These are phyloP conservation scores for Hyles lineata DNA, from an alignment of 2,888 invertebrate genomes.

Conservation along the genomic window DNA sequence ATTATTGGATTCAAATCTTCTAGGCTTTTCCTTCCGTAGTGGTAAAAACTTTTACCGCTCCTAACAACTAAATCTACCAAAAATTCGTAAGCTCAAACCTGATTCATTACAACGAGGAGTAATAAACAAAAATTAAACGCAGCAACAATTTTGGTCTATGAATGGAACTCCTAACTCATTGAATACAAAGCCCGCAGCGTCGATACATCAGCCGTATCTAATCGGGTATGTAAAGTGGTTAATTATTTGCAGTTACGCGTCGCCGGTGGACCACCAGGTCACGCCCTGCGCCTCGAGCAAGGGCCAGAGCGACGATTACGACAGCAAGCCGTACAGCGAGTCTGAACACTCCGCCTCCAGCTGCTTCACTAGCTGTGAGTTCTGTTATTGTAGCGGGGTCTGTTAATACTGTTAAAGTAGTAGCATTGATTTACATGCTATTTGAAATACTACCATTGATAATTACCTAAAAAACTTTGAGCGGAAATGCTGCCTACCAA, in stretches of 20 bases:
- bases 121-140: no score
- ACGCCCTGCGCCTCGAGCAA: constrained; percentile 85
- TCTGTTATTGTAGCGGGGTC: constrained; percentile 23
- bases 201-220: constrained; percentile 26
- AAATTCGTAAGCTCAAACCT: no score
- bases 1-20: neutral
- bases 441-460: no score
- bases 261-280: constrained; percentile 79
- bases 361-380: constrained; percentile 82
- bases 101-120: no score
- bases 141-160: no score
- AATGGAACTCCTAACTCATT: no score
- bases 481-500: no score
- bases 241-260: constrained; percentile 69
- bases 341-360: constrained; percentile 82
- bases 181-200: no score
- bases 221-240: constrained; percentile 32
- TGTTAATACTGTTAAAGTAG: neutral
- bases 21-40: no score
- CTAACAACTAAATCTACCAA: no score
- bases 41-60: no score
- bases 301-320: constrained; percentile 83
- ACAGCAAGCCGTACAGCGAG: constrained; percentile 81
- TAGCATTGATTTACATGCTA: neutral
- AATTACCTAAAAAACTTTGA: no score